Evolutionary conservation across 37 sponge, comb jelly and placozoan genomes (phyloP).

Genomic region (Tethya wilhelma): DNA sequence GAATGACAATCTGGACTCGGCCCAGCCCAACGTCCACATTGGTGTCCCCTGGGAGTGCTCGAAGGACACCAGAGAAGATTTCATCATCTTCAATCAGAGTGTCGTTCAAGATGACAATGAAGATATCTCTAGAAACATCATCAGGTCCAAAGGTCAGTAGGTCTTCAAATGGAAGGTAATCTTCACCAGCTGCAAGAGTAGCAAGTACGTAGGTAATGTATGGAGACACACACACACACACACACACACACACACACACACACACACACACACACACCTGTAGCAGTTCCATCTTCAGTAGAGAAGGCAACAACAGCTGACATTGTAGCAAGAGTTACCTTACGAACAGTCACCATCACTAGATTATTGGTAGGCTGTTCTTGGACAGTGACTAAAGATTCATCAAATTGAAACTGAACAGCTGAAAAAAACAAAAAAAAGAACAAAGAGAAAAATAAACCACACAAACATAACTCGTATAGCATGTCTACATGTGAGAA

Average conservation of each 20-base stretch:
- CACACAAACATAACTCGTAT: too few species aligned
- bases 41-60: not conserved
- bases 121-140: not conserved
- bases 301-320: too few species aligned
- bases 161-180: not conserved
- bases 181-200: not conserved
- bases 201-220: not conserved
- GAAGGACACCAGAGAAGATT: not conserved
- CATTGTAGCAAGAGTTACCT: too few species aligned
- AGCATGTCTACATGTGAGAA: too few species aligned
- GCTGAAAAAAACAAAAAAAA: too few species aligned
- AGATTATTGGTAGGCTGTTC: not conserved
- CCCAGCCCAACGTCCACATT: too few species aligned
- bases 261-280: not conserved
- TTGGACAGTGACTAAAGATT: not conserved
- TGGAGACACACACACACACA: not conserved
- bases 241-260: too few species aligned
- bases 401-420: not conserved
- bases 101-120: not conserved
- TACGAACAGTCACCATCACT: too few species aligned
- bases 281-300: conserved; percentile 11
- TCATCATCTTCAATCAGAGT: not conserved
- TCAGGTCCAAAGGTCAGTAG: not conserved
- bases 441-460: too few species aligned
- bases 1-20: too few species aligned